phyloP scores from a whole-genome alignment of 2,797 vertebrate genomes.

The Poecilia picta region DNA sequence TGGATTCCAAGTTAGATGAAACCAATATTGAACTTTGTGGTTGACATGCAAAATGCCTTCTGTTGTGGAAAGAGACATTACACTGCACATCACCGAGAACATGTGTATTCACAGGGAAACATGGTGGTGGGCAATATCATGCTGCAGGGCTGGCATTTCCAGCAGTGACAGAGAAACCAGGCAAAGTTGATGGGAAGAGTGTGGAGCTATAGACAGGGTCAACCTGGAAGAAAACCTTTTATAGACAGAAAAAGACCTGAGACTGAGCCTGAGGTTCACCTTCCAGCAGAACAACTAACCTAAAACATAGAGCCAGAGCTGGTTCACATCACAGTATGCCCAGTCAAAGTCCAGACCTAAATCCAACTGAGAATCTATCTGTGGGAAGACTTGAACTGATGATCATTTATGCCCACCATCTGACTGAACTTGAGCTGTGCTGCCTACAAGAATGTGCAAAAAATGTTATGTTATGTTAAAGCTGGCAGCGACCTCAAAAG shows the following conservation, averaged over 20 bases:
- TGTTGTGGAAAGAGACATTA: neutral
- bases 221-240: neutral
- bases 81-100: neutral
- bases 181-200: neutral
- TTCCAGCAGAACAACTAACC: neutral
- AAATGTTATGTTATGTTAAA: neutral
- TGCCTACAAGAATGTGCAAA: neutral
- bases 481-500: neutral
- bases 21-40: neutral
- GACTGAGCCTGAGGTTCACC: slow-evolving; percentile 3
- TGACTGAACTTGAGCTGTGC: neutral
- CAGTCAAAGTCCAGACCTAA: neutral
- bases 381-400: neutral
- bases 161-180: neutral
- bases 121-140: neutral
- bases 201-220: neutral
- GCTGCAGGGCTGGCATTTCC: neutral
- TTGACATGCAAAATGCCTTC: neutral
- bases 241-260: neutral
- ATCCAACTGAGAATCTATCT: neutral
- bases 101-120: neutral
- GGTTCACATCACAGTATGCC: neutral
- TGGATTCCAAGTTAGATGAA: neutral
- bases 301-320: neutral
- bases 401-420: neutral